Conservation (phyloP, 1,140 invertebrate species). For the Drosophila orena region DNA sequence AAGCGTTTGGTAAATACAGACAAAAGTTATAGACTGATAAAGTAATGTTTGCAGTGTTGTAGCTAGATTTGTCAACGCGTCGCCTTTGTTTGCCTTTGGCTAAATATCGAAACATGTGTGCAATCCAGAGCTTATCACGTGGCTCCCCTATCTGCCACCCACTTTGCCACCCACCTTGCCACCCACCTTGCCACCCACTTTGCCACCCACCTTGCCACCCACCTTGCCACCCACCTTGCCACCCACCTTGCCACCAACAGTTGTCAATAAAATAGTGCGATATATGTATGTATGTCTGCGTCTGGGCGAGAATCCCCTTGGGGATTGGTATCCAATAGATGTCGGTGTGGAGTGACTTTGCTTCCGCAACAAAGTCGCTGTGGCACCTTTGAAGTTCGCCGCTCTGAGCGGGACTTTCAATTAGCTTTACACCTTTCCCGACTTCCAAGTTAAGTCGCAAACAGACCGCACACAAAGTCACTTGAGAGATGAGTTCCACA, state of each 20-base stretch:
- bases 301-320: slow-evolving; percentile 10
- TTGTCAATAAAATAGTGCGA: slow-evolving; percentile 51
- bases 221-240: too few relatives aligned
- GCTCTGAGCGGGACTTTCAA: slow-evolving; percentile 54
- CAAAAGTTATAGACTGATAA: slow-evolving; percentile 50
- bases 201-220: too few relatives aligned
- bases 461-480: slow-evolving; percentile 57
- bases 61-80: slow-evolving; percentile 37
- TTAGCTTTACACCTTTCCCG: slow-evolving; percentile 63
- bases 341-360: slow-evolving; percentile 12
- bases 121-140: slow-evolving; percentile 49
- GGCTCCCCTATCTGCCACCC: slow-evolving; percentile 3
- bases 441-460: slow-evolving; percentile 35
- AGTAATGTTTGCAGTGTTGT: slow-evolving; percentile 63
- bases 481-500: slow-evolving; percentile 40
- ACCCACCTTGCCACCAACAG: too few relatives aligned
- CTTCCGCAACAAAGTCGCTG: slow-evolving; percentile 63
- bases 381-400: slow-evolving; percentile 67
- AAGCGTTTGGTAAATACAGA: slow-evolving; percentile 73
- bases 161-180: slow-evolving; percentile 19
- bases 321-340: slow-evolving; percentile 18
- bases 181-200: too few relatives aligned
- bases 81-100: slow-evolving; percentile 43
- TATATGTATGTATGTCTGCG: slow-evolving; percentile 41
- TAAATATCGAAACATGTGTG: slow-evolving; percentile 62